Percentiles rank a stretch among this genome's conserved stretches.
phyloP scores from a whole-genome alignment of 1,140 invertebrate genomes.

The Drosophila neocordata region DNA sequence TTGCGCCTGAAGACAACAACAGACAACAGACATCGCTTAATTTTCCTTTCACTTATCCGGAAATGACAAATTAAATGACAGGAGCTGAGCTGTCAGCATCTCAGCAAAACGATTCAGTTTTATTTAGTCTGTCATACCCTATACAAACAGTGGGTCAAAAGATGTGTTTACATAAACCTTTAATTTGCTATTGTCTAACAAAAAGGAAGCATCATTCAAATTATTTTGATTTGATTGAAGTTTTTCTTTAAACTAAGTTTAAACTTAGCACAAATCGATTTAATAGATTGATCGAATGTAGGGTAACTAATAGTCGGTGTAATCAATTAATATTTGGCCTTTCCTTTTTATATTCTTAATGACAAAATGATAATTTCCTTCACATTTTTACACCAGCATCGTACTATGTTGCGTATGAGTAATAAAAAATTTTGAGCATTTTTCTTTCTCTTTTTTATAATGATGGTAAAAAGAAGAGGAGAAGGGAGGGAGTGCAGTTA shows the following conservation, averaged over 20 bases:
- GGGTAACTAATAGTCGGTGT: neutral
- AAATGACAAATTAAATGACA: slow-evolving; percentile 61
- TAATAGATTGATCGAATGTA: too few relatives aligned
- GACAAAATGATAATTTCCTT: slow-evolving; percentile 4
- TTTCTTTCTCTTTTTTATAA: neutral
- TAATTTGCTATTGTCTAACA: too few relatives aligned
- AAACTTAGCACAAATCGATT: too few relatives aligned
- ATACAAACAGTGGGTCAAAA: neutral
- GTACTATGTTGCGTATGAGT: slow-evolving; percentile 54
- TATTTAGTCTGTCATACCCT: neutral
- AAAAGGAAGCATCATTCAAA: too few relatives aligned
- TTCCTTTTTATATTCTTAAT: neutral
- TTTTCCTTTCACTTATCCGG: slow-evolving; percentile 29
- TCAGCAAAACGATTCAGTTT: slow-evolving; percentile 16
- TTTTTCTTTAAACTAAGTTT: too few relatives aligned
- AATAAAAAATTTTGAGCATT: slow-evolving; percentile 22
- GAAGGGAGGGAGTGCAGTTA: too few relatives aligned
- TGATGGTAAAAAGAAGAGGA: neutral
- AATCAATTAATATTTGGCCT: too few relatives aligned
- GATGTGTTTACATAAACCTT: too few relatives aligned
- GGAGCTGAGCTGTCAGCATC: slow-evolving; percentile 36
- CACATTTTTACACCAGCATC: neutral
- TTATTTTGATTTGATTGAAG: too few relatives aligned
- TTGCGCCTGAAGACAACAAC: neutral
- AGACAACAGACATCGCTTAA: slow-evolving; percentile 47